Percentiles rank a stretch among this genome's conserved stretches.
These are phyloP conservation scores for Coptotermes formosanus DNA, from an alignment of 1,140 invertebrate genomes.

Conservation along the genomic window DNA sequence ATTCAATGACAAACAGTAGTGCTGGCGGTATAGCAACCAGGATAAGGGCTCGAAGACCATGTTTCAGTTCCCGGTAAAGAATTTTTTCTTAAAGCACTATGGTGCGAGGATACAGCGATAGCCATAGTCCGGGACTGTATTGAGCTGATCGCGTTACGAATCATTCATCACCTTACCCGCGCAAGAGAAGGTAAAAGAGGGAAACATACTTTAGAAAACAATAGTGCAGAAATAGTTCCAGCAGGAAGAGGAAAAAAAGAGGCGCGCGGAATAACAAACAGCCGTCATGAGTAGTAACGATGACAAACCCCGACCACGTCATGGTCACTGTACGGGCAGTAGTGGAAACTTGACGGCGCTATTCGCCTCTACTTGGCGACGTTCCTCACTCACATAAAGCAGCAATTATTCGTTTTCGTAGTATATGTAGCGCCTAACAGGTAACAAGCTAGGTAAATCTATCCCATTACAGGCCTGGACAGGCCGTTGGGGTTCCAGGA, in stretches of 20 bases:
- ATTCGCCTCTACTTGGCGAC: neutral
- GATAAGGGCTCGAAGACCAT: too few species aligned
- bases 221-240: conserved; percentile 5
- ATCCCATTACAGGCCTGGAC: too few species aligned
- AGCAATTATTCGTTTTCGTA: neutral
- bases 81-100: too few species aligned
- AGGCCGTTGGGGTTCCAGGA: too few species aligned
- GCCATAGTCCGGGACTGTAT: neutral
- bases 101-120: neutral
- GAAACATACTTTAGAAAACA: neutral
- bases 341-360: neutral
- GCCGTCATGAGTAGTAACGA: neutral
- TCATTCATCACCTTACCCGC: neutral
- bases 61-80: too few species aligned
- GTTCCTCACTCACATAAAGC: neutral
- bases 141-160: neutral
- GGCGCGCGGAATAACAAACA: neutral
- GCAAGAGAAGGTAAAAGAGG: neutral
- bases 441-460: too few species aligned
- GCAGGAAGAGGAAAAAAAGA: too few species aligned
- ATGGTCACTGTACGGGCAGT: neutral
- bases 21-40: too few species aligned
- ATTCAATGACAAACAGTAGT: too few species aligned
- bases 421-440: too few species aligned
- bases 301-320: neutral